These are phyloP conservation scores for Drosophila infuscata DNA, from an alignment of 2,888 invertebrate genomes.

Conservation along the genomic window DNA sequence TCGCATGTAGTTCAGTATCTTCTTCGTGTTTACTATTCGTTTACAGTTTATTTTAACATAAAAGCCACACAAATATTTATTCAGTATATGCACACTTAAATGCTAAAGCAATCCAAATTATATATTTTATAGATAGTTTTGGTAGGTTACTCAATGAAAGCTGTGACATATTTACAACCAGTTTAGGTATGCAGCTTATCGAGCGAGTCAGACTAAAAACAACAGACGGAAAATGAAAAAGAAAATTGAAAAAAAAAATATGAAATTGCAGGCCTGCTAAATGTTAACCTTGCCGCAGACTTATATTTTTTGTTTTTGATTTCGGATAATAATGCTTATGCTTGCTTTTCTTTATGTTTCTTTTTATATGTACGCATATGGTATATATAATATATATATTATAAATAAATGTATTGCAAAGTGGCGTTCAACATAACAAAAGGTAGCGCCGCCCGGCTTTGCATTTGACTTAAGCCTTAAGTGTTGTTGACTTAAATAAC, in stretches of 20 bases:
- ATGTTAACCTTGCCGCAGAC: conserved; percentile 41
- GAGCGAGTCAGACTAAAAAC: conserved; percentile 18
- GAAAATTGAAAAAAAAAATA: conserved; percentile 31
- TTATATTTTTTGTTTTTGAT: conserved; percentile 59
- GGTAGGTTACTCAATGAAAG: conserved; percentile 21
- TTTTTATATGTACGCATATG: conserved; percentile 34
- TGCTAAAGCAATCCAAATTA: conserved; percentile 48
- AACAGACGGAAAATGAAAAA: conserved; percentile 25
- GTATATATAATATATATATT: conserved; percentile 40
- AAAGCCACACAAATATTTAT: conserved; percentile 43
- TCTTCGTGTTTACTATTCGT: conserved; percentile 32
- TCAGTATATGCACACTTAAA: conserved; percentile 54
- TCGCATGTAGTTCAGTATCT: conserved; percentile 51
- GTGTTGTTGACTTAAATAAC: conserved; percentile 62
- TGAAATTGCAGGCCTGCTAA: conserved; percentile 45
- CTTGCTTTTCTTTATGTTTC: conserved; percentile 32
- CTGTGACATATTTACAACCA: conserved; percentile 56
- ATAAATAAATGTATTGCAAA: conserved; percentile 78
- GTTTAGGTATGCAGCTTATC: conserved; percentile 16
- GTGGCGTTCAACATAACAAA: conserved; percentile 64
- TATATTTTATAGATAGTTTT: conserved; percentile 28
- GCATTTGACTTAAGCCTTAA: conserved; percentile 75
- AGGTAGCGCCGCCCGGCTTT: conserved; percentile 68
- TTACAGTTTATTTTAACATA: conserved; percentile 50
- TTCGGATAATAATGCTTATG: conserved; percentile 58